A percentile compares a stretch with the other conserved stretches of the same genome.
Conservation (phyloP, 30 jellyfish, hydroid and myxozoan genomes). For the Hydractinia echinata region DNA sequence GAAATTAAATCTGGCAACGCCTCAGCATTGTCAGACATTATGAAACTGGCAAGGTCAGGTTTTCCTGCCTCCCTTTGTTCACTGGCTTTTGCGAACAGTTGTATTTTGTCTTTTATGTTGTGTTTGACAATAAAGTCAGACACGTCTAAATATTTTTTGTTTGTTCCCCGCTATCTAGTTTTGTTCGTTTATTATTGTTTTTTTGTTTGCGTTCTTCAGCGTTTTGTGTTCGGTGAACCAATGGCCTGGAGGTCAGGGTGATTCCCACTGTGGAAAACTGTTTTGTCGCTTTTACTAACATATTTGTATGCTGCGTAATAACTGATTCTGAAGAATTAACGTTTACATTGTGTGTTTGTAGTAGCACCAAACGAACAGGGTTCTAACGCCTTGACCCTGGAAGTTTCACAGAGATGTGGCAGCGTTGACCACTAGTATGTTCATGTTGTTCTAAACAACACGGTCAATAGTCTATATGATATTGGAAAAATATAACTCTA, state of each 20-base stretch:
- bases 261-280: slow-evolving; percentile 30
- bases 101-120: too few species aligned
- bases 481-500: too few species aligned
- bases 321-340: not conserved
- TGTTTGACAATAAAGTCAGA: slow-evolving; percentile 5
- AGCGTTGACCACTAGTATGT: too few species aligned
- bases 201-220: not conserved
- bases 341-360: not conserved
- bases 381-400: not conserved
- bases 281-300: slow-evolving; percentile 17
- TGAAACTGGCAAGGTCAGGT: not conserved
- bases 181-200: not conserved
- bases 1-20: not conserved
- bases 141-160: slow-evolving; percentile 19
- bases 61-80: slow-evolving; percentile 13
- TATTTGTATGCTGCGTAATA: slow-evolving; percentile 45
- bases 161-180: not conserved
- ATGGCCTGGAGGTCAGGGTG: slow-evolving; percentile 43
- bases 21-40: not conserved
- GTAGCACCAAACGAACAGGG: not conserved
- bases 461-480: too few species aligned
- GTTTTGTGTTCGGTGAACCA: slow-evolving; percentile 44
- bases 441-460: too few species aligned
- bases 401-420: not conserved
- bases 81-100: not conserved